Evolutionary conservation across 2,113 vertebrate species (phyloP), one percentile per base, ranked within the genome.

Genomic region (Passer montanus): DNA sequence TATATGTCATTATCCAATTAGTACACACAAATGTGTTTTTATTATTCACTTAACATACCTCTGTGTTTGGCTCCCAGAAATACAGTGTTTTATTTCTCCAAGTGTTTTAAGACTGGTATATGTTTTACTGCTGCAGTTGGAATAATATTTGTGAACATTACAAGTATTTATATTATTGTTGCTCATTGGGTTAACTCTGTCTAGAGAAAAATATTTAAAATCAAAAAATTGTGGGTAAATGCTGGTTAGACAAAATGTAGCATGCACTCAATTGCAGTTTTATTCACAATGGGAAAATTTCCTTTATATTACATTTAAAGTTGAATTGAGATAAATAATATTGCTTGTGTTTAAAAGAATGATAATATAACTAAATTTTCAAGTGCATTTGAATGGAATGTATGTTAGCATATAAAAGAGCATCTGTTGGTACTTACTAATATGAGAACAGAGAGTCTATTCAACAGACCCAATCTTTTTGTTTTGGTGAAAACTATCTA

Each of bases 1-100:
- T 96, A 86, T 94, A 77, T 95, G 97, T 96, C 95, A 97, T 98
- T 98, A 98, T 96, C 97, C 96, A 98, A 97, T 98, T 98, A 98
- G 97, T 95, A 95, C 83, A 92, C 89, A 81, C 50, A 82, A 96
- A 89, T 72, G 76, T 92, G 92, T 87, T 95, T 97, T 88, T 94
- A 75, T 95, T 94, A 96, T 94, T 94, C 96, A 66, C 96, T 97
- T 96, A 96, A 97, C 93, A 93, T 84, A 96, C 93, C 97, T 97
- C 85, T 68, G 59, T 85, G 95, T 97, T 95, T 95, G 87, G 58
- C 86, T 90, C 88, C 70, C 77, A 58, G 74, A 94, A 96, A 91
- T 41, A 56, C 22, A 13, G 90, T 87, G 90, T 75, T 95, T 89
- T 84, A 68, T 56, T 96, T 94, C 90, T 76, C 75, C 5, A 87